Evolutionary conservation across 2,113 vertebrate species (phyloP).

Genomic region (Nicator chloris): DNA sequence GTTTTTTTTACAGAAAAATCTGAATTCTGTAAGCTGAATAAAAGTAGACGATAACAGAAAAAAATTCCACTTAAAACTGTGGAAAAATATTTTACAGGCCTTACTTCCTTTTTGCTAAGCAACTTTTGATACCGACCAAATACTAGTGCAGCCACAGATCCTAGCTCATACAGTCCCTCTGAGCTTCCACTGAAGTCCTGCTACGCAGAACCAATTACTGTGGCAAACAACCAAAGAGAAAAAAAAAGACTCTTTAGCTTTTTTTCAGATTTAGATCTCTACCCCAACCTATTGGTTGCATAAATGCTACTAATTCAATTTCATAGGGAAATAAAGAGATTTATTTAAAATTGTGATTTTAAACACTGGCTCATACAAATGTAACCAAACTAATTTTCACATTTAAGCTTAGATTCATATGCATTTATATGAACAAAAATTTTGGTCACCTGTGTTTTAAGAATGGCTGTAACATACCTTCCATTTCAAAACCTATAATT

Average conservation of each 20-base stretch:
- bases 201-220: background rate
- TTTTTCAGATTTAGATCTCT: background rate
- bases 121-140: background rate
- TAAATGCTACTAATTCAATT: background rate
- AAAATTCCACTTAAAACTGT: background rate
- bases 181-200: background rate
- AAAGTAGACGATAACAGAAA: background rate
- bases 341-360: background rate
- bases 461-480: background rate
- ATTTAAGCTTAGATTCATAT: background rate
- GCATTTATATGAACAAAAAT: background rate
- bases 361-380: background rate
- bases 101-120: background rate
- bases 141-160: background rate
- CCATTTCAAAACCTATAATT: slow-evolving; percentile 7
- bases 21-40: background rate
- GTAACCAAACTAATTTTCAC: background rate
- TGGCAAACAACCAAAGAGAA: background rate
- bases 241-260: background rate
- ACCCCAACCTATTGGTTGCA: background rate
- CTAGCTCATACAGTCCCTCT: background rate
- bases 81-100: background rate
- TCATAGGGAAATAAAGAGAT: background rate
- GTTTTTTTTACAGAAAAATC: background rate
- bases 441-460: background rate